Evolutionary conservation across 2,888 invertebrate genomes (phyloP), one percentile per base, ranked within the genome.

Genomic region (Dasypogon diadema): DNA sequence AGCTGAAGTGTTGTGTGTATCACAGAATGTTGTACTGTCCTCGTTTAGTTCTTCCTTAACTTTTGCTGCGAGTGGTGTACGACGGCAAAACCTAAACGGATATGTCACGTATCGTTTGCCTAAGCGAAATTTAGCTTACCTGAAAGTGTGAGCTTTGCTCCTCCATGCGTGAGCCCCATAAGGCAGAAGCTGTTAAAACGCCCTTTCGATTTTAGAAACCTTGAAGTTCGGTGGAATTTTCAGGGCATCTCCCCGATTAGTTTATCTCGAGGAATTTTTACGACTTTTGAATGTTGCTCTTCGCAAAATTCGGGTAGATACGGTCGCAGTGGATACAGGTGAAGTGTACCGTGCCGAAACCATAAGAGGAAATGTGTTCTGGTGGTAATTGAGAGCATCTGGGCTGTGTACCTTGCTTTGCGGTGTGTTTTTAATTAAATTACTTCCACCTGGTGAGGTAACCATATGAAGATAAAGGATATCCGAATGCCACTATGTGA

Each of bases 361-460:
- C 24, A 26, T 56, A 56, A 12, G 34, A 21, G 42, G 16, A 12
- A 48, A 14, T 65, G 65, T 65, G 46, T 65, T 12, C 2, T 46
- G 42, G 65, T 65, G 65, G 46, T 21, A 46, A 24, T 22, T 48
- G 3, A 37, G n/a, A 65, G 65, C 65, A 65, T 22, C 46, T 46
- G 46, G 65, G 14, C 42, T n/a, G 24, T 68, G 18, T 21, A 70
- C 70, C 54, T 70, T 21, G 30, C 24, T 26, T 18, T 26, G 51
- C 16, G 70, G 51, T 30, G 54, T 54, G 54, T 4, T 56, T 70
- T 70, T 70, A 54, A 70, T 70, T 70, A 70, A 70, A 70, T 70
- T 70, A 70, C 70, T 70, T 70, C 70, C 54, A 54, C 54, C 54
- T 51, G 48, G 65, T 65, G 70, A 54, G 54, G 34, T 70, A 70